Conservation (phyloP, 2,888 invertebrate genomes). For the Drosophila mercatorum region DNA sequence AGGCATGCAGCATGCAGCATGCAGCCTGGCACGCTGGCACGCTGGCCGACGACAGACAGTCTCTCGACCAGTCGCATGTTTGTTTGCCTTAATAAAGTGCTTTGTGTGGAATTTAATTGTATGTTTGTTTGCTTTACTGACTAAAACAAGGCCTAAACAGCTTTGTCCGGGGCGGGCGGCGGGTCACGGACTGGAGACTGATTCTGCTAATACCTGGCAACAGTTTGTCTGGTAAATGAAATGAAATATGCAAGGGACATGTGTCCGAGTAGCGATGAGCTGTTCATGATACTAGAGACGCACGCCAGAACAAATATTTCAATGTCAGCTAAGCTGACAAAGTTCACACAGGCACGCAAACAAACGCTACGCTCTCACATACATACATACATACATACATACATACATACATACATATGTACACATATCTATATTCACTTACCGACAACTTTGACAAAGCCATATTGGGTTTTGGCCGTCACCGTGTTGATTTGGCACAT, state of each 20-base stretch:
- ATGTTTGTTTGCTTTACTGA: conserved; percentile 39
- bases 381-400: neutral
- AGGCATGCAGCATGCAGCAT: neutral
- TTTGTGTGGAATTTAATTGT: conserved; percentile 61
- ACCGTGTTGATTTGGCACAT: conserved; percentile 98
- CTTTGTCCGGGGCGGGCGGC: neutral
- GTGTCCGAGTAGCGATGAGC: conserved; percentile 56
- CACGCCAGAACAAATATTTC: conserved; percentile 58
- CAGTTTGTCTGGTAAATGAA: conserved; percentile 61
- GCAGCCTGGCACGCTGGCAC: neutral
- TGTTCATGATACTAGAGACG: conserved; percentile 40
- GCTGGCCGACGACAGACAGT: neutral
- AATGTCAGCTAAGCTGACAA: conserved; percentile 55
- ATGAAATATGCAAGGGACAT: conserved; percentile 74
- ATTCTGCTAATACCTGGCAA: conserved; percentile 50
- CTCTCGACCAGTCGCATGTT: conserved; percentile 15
- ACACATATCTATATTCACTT: conserved; percentile 78
- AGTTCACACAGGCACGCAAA: conserved; percentile 27
- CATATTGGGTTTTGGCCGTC: conserved; percentile 96
- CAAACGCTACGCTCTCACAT: neutral
- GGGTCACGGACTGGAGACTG: neutral
- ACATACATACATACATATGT: neutral
- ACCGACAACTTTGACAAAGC: conserved; percentile 96
- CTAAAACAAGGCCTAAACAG: conserved; percentile 30
- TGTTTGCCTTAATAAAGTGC: conserved; percentile 63